These are phyloP conservation scores for Oegoconia quadripuncta DNA, from an alignment of 2,888 invertebrate species.

Conservation along the genomic window DNA sequence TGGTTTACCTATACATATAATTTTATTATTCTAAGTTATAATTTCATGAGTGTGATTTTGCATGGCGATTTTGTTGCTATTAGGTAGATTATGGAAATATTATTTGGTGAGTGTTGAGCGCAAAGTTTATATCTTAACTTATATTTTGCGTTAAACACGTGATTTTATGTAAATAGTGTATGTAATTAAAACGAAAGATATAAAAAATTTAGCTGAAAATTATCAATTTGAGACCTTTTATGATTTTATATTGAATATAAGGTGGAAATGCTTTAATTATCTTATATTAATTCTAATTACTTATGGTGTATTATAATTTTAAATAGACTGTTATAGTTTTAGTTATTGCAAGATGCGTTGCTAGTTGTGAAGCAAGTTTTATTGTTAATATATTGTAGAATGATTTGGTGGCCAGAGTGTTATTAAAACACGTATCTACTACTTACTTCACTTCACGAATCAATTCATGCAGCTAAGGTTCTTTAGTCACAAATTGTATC, in stretches of 20 bases:
- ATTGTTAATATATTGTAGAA: constrained; percentile 31
- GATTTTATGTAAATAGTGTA: constrained; percentile 68
- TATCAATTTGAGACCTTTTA: constrained; percentile 66
- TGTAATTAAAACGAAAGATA: constrained; percentile 45
- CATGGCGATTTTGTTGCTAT: constrained; percentile 73
- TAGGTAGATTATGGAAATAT: constrained; percentile 53
- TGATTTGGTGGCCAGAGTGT: constrained; percentile 19
- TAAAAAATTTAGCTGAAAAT: constrained; percentile 57
- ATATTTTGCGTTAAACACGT: constrained; percentile 59
- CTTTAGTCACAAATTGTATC: constrained; percentile 51
- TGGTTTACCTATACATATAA: constrained; percentile 65
- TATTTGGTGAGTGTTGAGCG: constrained; percentile 57
- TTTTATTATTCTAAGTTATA: constrained; percentile 64
- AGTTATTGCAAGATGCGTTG: constrained; percentile 59
- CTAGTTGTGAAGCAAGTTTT: constrained; percentile 46
- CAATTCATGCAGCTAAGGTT: constrained; percentile 32
- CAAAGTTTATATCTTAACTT: constrained; percentile 61
- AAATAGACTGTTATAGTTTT: constrained; percentile 79
- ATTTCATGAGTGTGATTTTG: constrained; percentile 74
- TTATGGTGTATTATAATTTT: constrained; percentile 76
- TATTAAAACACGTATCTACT: constrained; percentile 17
- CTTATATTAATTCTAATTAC: constrained; percentile 70
- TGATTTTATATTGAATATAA: constrained; percentile 75
- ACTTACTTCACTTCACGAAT: constrained; percentile 13
- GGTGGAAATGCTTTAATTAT: constrained; percentile 79